These are phyloP conservation scores for Drosophila tsacasi DNA, from an alignment of 1,140 invertebrate genomes.

Conservation along the genomic window DNA sequence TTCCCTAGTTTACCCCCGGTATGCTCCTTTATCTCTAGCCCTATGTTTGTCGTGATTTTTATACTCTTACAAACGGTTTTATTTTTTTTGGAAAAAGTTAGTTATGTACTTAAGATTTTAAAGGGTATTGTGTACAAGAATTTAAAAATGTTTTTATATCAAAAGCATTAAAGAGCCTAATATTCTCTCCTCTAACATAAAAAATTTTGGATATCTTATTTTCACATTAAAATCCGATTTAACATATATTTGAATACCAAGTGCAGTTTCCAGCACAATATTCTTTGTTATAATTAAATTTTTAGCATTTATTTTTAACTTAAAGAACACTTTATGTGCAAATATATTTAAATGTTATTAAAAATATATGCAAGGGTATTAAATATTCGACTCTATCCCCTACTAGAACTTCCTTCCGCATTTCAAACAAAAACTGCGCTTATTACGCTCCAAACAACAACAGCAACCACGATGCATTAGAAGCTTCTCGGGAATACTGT, in stretches of 20 bases:
- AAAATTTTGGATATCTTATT: too few relatives aligned
- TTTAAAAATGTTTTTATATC: too few relatives aligned
- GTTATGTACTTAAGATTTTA: background rate
- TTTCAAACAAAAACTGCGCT: constrained; percentile 70
- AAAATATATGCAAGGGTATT: background rate
- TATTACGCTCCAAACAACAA: constrained; percentile 50
- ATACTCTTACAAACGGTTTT: background rate
- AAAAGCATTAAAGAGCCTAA: too few relatives aligned
- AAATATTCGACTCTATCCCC: background rate
- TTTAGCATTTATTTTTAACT: background rate
- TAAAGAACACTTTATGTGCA: background rate
- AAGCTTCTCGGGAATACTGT: constrained; percentile 34
- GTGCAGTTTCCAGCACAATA: too few relatives aligned
- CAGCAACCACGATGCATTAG: constrained; percentile 57
- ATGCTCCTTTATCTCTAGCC: constrained; percentile 9
- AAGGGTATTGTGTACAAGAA: background rate
- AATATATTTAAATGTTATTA: background rate
- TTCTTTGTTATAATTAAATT: background rate
- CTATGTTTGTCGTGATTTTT: constrained; percentile 22
- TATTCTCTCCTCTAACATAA: too few relatives aligned
- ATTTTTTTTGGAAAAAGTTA: too few relatives aligned
- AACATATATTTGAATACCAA: background rate
- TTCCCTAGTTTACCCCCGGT: background rate
- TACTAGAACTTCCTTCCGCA: background rate
- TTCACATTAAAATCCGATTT: too few relatives aligned